Percentiles rank a stretch among this genome's conserved stretches.
Conservation (phyloP, 2,797 vertebrate species). For the Mionectes olivaceus region DNA sequence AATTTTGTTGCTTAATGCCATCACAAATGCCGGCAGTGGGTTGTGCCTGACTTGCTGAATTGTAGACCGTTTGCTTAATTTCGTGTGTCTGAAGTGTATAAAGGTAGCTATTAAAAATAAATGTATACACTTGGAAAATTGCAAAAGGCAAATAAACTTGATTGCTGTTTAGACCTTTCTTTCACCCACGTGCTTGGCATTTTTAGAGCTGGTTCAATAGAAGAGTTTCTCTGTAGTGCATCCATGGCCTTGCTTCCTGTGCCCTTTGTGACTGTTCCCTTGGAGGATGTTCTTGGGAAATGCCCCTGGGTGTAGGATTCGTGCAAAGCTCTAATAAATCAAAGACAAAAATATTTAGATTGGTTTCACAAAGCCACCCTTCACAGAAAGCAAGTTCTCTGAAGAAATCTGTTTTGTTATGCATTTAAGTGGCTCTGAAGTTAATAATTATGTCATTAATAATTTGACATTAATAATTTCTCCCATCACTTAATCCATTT, state of each 20-base stretch:
- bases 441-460: conserved; percentile 7
- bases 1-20: neutral
- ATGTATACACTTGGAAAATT: neutral
- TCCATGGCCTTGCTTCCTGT: accelerated
- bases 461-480: neutral
- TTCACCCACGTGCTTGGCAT: neutral
- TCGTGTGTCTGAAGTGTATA: neutral
- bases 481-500: neutral
- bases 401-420: neutral
- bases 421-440: neutral
- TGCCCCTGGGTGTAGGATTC: neutral
- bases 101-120: neutral
- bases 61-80: neutral
- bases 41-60: neutral
- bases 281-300: neutral
- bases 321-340: neutral
- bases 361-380: neutral
- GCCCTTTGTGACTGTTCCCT: neutral
- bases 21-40: neutral
- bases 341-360: neutral
- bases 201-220: neutral
- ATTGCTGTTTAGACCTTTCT: neutral
- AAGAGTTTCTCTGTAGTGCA: neutral
- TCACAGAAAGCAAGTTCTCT: neutral
- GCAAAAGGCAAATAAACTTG: neutral